Conservation (phyloP, 2,888 invertebrate genomes). For the Brenthis hecate region DNA sequence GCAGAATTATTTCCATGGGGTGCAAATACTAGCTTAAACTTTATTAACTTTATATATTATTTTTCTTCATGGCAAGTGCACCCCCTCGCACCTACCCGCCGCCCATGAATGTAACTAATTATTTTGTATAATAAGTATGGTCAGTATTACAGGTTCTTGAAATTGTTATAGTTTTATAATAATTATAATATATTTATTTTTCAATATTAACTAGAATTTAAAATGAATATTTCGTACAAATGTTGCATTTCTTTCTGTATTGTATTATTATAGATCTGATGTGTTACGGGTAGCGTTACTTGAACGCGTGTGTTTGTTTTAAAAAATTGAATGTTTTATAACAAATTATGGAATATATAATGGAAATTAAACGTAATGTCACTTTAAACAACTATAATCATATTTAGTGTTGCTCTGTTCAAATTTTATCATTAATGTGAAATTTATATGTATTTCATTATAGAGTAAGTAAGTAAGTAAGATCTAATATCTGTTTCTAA, state of each 20-base stretch:
- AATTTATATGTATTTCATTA: conserved; percentile 25
- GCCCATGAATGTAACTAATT: neutral
- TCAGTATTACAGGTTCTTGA: conserved; percentile 21
- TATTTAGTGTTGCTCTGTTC: conserved; percentile 48
- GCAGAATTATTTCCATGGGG: too few relatives aligned
- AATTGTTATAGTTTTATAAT: conserved; percentile 11
- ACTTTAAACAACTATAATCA: conserved; percentile 50
- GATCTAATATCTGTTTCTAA: conserved; percentile 50
- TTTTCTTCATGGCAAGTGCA: too few relatives aligned
- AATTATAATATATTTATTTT: conserved; percentile 8
- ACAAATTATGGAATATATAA: conserved; percentile 22
- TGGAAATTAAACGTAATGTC: conserved; percentile 58
- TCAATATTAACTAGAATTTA: conserved; percentile 8
- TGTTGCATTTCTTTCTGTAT: conserved; percentile 26
- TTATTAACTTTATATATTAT: too few relatives aligned
- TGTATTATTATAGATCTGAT: conserved; percentile 40
- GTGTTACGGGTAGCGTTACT: conserved; percentile 37
- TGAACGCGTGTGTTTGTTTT: conserved; percentile 43
- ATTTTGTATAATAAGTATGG: conserved; percentile 14
- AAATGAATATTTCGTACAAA: conserved; percentile 21
- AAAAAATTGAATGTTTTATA: conserved; percentile 42
- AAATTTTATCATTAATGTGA: conserved; percentile 44
- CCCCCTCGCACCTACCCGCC: too few relatives aligned
- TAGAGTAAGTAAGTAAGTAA: conserved; percentile 36
- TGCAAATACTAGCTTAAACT: too few relatives aligned